Conservation (phyloP, 2,797 vertebrate species). For the Typhlichthys eigenmanni region DNA sequence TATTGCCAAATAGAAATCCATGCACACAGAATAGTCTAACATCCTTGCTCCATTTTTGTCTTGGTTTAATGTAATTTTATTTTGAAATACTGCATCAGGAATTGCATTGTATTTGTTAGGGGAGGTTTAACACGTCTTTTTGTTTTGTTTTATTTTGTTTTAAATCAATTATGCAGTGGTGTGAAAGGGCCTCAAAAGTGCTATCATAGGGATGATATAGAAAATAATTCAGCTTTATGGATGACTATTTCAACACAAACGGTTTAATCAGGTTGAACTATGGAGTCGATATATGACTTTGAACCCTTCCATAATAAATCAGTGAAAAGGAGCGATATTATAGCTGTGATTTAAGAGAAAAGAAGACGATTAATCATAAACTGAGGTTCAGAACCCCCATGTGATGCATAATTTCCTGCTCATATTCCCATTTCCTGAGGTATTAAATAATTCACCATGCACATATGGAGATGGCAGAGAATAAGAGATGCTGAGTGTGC, state of each 20-base stretch:
- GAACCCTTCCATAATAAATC: conserved; percentile 46
- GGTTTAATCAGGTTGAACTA: conserved; percentile 47
- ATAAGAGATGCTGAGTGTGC: not conserved
- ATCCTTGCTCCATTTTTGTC: not conserved
- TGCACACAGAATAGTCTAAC: not conserved
- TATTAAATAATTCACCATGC: conserved; percentile 56
- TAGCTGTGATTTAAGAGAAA: conserved; percentile 35
- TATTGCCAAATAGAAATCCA: not conserved
- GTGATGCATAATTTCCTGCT: conserved; percentile 48
- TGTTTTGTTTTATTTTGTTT: no score
- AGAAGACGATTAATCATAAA: conserved; percentile 35
- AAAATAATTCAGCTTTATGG: conserved; percentile 8
- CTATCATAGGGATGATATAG: not conserved
- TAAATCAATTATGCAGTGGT: no score
- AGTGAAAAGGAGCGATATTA: conserved; percentile 44
- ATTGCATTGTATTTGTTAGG: no score
- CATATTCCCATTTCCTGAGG: conserved; percentile 44
- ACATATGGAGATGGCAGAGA: conserved; percentile 38
- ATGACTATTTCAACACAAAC: conserved; percentile 11
- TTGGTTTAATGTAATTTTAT: no score
- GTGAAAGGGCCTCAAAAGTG: not conserved
- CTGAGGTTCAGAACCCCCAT: conserved; percentile 9
- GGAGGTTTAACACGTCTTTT: no score
- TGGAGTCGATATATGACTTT: conserved; percentile 38
- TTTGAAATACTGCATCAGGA: no score